Base-by-base conservation (phyloP, 64 coral and sea anemone genomes). In the Orbicella faveolata region DNA sequence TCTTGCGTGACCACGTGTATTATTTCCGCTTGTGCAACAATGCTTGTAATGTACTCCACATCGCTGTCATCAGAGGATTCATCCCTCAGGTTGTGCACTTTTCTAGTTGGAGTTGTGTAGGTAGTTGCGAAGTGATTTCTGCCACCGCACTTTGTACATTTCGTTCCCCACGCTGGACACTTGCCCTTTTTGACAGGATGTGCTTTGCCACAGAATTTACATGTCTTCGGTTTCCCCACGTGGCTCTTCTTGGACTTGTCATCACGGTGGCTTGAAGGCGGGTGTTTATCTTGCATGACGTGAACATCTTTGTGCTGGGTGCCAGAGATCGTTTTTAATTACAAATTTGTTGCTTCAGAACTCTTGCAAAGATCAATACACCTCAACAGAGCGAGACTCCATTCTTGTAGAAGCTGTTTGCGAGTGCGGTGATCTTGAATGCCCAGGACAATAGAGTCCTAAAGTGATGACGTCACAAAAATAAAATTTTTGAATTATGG, bases 361-460 rank as follows among this genome's bases (percentile, higher is more conserved):
- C n/a, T n/a, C n/a, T n/a, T n/a, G n/a, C n/a, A n/a, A n/a, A 90
- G 41, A 19, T 90, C 80, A 19, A 94, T 86, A 33, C 37, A 86
- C 54, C 80, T 63, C 9, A 37, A 18, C 18, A 90, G 21, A 26
- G 61, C 2, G 12, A 83, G 23, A 37, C 39, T 19, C 21, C 9
- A 61, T 85, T 85, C 19, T 66, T 54, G 18, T 85, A 36, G 23
- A 53, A 25, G 79, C 36, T 0, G 33, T n/a, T 4, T 37, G 79
- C n/a, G 53, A 25, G 0, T 41, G 33, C 23, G n/a, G 79, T 37
- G 53, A 34, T 75, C 74, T 75, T 75, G 13, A 39, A 34, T 34
- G 74, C 36, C 74, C 74, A 75, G 36, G 36, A 75, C 25, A 15
- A 75, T n/a, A n/a, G n/a, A n/a, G n/a, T n/a, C n/a, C n/a, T n/a